Base-by-base conservation (phyloP, 2,797 vertebrate species). In the Malurus splendens region DNA sequence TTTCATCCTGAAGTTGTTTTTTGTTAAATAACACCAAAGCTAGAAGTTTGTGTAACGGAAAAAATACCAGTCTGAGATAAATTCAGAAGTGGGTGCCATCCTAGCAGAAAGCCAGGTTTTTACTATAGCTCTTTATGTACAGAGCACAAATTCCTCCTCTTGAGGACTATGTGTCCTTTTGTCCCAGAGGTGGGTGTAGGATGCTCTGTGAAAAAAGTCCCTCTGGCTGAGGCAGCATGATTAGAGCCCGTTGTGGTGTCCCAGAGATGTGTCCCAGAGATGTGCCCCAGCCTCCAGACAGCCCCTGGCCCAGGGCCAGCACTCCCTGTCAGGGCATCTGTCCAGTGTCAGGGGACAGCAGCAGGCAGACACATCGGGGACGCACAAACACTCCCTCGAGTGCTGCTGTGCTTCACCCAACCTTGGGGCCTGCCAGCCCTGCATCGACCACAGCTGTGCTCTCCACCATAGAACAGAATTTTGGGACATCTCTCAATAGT, bases 271-370 rank as follows among this genome's bases (percentile, higher is more conserved):
- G 27, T 56, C 64, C 59, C 56, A 47, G 77, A 72, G 80, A 75
- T 51, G 70, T 67, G 27, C 60, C 70, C 33, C 87, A 86, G 82
- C 73, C 51, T 32, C 12, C 28, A 77, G 57, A 41, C 68, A 79
- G 68, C 27, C 7, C 42, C 57, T 81, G 90, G 61, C 54, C 9
- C 0, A 0, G 52, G 57, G 18, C 65, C 86, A 74, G 68, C 0
- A 0, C 42, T 61, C 39, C 59, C 12, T 8, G 20, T 52, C 54
- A 81, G 52, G 42, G 73, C 13, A 3, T 81, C 93, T 95, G 92
- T 33, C 89, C 92, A 86, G 74, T 67, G 91, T 90, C 89, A 92
- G 77, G 74, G 90, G 77, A 42, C 74, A 66, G 66, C 51, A 72
- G 80, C 10, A 17, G 32, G 39, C 73, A 87, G 48, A 66, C 56